Base-by-base conservation (phyloP, 2,113 vertebrate genomes). In the Lepus timidus region DNA sequence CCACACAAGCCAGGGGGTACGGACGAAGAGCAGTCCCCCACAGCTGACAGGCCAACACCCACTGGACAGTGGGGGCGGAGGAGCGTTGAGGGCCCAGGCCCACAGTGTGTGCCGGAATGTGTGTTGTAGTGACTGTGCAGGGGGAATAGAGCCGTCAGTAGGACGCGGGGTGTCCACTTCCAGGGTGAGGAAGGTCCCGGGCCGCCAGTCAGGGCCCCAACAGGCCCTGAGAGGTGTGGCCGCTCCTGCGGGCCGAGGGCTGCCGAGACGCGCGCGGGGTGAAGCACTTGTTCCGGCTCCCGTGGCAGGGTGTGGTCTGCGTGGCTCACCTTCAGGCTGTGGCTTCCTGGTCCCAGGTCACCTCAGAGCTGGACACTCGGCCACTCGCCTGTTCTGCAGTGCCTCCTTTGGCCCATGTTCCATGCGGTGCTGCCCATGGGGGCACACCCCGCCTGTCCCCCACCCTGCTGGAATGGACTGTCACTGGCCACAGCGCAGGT, bases 51-150 rank as follows among this genome's bases (percentile, higher is more conserved):
- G 44, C 44, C 44, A 44, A 44, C 44, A 44, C 44, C 44, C 44
- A 1, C 44, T 44, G 44, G 44, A 44, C 44, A 44, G 44, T 7
- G 44, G 44, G 44, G 44, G 44, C 44, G 44, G 44, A 44, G 44
- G 44, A 7, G 44, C 44, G 6, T 6, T 44, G 44, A 44, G 44
- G 44, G 44, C 6, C 44, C 44, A 44, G 44, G 44, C 44, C 44
- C 44, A 44, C 6, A 44, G 44, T 44, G 44, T 44, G 44, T 44
- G 6, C 44, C 88, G 88, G 76, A 8, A 3, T 31, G 6, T 52
- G 71, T 90, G 96, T 90, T 94, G 92, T 94, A 92, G 94, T 96
- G 96, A 96, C 91, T 61, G 9, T 39, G 86, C 96, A 67, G 4
- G 93, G 95, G 94, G 96, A 88, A 64, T 83, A 58, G 83, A 3